Evolutionary conservation across 2,797 vertebrate species (phyloP), one percentile per base, ranked within the genome.

Genomic region (Lycodopsis pacificus): DNA sequence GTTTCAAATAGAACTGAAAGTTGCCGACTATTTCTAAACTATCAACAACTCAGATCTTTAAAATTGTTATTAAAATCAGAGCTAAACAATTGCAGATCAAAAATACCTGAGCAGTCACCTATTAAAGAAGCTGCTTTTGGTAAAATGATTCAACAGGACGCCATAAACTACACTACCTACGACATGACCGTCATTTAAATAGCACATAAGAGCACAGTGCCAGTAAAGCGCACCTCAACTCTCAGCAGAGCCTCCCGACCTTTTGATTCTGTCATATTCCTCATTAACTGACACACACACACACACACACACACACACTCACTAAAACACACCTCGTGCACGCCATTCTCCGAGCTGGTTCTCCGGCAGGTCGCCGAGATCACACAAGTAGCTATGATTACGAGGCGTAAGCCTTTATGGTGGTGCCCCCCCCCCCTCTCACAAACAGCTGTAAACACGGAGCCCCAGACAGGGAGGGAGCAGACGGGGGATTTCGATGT

Each of bases 321-420:
- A 36, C 34, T 7, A 7, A 36, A 7, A 36, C 7, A 36, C 34
- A 36, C 73, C 5, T 1, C 30, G 30, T 30, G 30, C 30, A 71
- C 59, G 44, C 22, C n/a, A 27, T 76, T 77, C 70, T 79, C 69
- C 17, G 19, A 86, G 79, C 66, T 80, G 81, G 87, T 56, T 89
- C 81, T 80, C 76, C 46, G 64, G 75, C 82, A 81, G 79, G 88
- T 88, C 79, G 54, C 83, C 38, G 74, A 89, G 84, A 89, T 92
- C 88, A 85, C 84, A 82, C 88, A 91, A 84, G 86, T 80, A 84
- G 80, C 88, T 83, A 87, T 91, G 92, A 93, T 93, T 91, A 93
- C 86, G 89, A 92, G 87, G 81, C 89, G 89, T 87, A 81, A 85
- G 85, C 86, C 86, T 90, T 89, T 84, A 90, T 88, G 85, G 77